Evolutionary conservation across 2,113 vertebrate genomes (phyloP).

Genomic region (Pundamilia nyererei): DNA sequence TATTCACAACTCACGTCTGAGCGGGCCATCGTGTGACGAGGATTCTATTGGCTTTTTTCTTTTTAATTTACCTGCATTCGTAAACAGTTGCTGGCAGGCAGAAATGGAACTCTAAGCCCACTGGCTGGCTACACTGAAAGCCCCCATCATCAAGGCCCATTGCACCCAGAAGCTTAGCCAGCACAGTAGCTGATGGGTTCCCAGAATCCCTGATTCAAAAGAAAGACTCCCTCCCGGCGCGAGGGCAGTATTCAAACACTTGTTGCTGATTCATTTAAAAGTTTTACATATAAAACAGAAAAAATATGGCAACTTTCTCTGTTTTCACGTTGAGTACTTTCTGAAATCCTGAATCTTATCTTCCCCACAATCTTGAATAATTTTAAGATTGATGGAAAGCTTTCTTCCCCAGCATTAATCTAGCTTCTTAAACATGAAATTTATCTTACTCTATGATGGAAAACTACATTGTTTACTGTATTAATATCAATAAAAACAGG

Average conservation of each 20-base stretch:
- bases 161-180: neutral
- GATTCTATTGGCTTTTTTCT: neutral
- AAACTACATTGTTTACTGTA: neutral
- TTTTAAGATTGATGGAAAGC: neutral
- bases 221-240: neutral
- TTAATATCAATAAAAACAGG: neutral
- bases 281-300: neutral
- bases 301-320: neutral
- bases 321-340: accelerated
- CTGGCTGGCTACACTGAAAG: neutral
- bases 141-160: neutral
- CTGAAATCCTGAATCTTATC: neutral
- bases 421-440: neutral
- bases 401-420: neutral
- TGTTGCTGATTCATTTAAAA: neutral
- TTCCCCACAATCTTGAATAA: neutral
- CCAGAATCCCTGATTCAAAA: neutral
- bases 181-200: neutral
- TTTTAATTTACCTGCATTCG: neutral
- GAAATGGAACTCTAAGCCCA: neutral
- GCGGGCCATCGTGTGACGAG: neutral
- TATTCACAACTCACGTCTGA: neutral
- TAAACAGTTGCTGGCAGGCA: neutral
- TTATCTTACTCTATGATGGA: neutral
- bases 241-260: neutral